Percentiles rank a stretch among this genome's conserved stretches.
Conservation (phyloP, 2,888 invertebrate genomes). For the Hymenopus coronatus region DNA sequence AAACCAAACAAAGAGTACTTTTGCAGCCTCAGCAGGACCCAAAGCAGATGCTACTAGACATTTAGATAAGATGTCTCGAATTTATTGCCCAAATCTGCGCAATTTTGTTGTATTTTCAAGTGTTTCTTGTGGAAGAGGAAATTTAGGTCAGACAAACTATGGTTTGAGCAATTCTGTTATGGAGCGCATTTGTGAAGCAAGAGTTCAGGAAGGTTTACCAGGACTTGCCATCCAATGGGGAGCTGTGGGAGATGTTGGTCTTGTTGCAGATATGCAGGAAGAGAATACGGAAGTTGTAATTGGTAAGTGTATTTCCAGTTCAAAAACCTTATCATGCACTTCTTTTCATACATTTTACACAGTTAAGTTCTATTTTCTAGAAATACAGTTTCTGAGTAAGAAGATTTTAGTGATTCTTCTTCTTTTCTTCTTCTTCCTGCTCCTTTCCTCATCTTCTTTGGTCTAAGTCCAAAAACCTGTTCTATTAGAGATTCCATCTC, state of each 20-base stretch:
- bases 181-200: conserved; percentile 81
- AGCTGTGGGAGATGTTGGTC: conserved; percentile 82
- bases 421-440: no score
- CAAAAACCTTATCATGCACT: no score
- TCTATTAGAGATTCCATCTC: no score
- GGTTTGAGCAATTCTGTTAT: conserved; percentile 87
- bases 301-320: conserved; percentile 41
- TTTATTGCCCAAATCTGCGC: conserved; percentile 53
- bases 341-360: no score
- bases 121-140: conserved; percentile 87
- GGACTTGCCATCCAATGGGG: conserved; percentile 91
- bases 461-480: no score
- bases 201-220: conserved; percentile 66
- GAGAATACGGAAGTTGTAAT: conserved; percentile 66
- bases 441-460: no score
- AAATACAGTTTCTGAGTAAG: no score
- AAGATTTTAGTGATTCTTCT: no score
- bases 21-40: conserved; percentile 65
- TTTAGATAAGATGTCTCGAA: conserved; percentile 66
- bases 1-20: conserved; percentile 70
- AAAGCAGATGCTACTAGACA: conserved; percentile 80
- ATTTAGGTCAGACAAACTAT: conserved; percentile 88
- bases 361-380: no score
- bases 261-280: conserved; percentile 58
- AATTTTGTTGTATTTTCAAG: conserved; percentile 91